phyloP scores from a whole-genome alignment of 2,797 vertebrate species.

The Philypnodon macrostomus region DNA sequence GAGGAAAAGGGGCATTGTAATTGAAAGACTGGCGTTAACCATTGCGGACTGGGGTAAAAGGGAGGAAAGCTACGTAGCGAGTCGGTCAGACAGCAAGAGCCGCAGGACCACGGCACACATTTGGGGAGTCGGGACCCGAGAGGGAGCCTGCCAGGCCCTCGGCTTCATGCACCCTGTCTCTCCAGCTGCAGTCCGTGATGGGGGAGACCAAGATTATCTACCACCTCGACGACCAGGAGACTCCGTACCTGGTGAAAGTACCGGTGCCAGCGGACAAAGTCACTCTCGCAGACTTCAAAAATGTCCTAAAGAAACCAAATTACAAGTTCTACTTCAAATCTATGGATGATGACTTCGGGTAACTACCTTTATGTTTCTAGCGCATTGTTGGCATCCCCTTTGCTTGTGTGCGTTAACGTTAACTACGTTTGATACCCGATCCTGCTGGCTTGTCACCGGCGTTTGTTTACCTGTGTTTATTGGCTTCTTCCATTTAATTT shows the following conservation, averaged over 20 bases:
- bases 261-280: slow-evolving; percentile 90
- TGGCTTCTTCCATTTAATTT: slow-evolving; percentile 31
- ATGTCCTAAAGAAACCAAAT: slow-evolving; percentile 93
- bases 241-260: slow-evolving; percentile 95
- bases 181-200: slow-evolving; percentile 78
- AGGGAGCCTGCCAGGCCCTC: slow-evolving; percentile 74
- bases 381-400: background rate
- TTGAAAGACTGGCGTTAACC: slow-evolving; percentile 26
- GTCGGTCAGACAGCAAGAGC: slow-evolving; percentile 40
- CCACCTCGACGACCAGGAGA: slow-evolving; percentile 98
- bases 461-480: slow-evolving; percentile 35
- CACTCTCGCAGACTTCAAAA: slow-evolving; percentile 94
- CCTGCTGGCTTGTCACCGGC: slow-evolving; percentile 32
- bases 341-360: slow-evolving; percentile 99
- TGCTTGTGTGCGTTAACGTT: background rate
- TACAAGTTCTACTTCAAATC: slow-evolving; percentile 99
- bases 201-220: slow-evolving; percentile 99
- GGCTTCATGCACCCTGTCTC: slow-evolving; percentile 77
- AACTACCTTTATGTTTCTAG: slow-evolving; percentile 52
- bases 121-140: slow-evolving; percentile 74
- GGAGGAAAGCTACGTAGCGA: slow-evolving; percentile 37
- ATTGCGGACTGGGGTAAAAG: slow-evolving; percentile 38
- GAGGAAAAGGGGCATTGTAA: slow-evolving; percentile 34
- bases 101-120: slow-evolving; percentile 59
- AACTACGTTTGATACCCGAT: background rate